A percentile compares a stretch with the other conserved stretches of the same genome.
Evolutionary conservation across 53 echinoderm and acorn worm genomes (phyloP).

Genomic region (Hippasteria phrygiana): DNA sequence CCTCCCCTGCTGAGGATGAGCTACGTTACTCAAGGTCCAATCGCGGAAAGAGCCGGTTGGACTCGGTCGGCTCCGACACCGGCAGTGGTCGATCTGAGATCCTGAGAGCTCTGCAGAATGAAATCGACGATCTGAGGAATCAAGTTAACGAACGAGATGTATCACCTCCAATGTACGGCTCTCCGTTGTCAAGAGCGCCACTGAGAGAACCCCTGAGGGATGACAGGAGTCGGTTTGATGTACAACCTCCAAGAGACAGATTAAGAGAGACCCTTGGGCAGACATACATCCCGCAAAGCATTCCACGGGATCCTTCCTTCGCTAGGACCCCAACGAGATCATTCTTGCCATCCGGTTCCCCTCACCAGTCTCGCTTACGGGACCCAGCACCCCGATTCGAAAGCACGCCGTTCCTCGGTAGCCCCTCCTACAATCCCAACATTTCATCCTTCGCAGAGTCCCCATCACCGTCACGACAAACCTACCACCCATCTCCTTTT

Average conservation of each 20-base stretch:
- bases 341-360: neutral
- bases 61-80: conserved; percentile 36
- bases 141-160: conserved; percentile 50
- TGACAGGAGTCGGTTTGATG: conserved; percentile 1
- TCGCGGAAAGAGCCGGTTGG: conserved; percentile 18
- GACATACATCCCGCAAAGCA: conserved; percentile 66
- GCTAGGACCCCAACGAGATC: conserved; percentile 32
- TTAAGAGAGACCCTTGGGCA: conserved; percentile 69
- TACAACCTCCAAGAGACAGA: conserved; percentile 64
- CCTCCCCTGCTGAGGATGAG: neutral
- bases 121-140: conserved; percentile 77
- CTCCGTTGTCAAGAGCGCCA: conserved; percentile 27
- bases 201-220: neutral
- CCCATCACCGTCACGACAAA: conserved; percentile 10
- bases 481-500: conserved; percentile 8
- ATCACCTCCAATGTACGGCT: neutral
- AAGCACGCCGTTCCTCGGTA: conserved; percentile 2
- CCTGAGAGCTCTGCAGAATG: conserved; percentile 74
- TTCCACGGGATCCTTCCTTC: conserved; percentile 10
- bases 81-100: conserved; percentile 79
- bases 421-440: conserved; percentile 34
- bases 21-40: neutral
- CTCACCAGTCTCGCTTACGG: neutral
- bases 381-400: conserved; percentile 14
- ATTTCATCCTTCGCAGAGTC: neutral